phyloP scores from a whole-genome alignment of 2,113 vertebrate genomes.

The Ceyx margarethae region DNA sequence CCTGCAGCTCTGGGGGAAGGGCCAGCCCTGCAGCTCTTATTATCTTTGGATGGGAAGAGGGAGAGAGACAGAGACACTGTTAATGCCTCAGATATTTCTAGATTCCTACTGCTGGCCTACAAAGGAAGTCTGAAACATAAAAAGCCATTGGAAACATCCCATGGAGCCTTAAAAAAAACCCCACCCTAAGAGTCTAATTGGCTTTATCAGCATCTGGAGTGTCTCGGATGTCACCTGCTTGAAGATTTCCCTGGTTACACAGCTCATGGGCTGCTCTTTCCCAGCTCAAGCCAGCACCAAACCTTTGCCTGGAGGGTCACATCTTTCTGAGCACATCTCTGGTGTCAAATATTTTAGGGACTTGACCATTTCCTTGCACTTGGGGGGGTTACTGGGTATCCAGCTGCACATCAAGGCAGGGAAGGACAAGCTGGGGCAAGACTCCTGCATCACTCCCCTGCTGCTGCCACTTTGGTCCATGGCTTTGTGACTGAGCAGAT shows the following conservation, averaged over 20 bases:
- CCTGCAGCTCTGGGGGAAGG: constrained; percentile 51
- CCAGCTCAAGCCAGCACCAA: not conserved
- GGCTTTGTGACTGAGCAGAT: fast-evolving
- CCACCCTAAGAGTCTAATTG: not conserved
- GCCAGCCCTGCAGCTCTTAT: constrained; percentile 32
- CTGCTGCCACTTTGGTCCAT: not conserved
- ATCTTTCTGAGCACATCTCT: not conserved
- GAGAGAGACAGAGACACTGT: constrained; percentile 24
- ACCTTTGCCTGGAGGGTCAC: not conserved
- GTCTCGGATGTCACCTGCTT: not conserved
- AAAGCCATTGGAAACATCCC: not conserved
- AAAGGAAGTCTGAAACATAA: not conserved
- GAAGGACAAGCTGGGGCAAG: not conserved
- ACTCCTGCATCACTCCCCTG: not conserved
- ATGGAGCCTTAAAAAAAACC: not conserved
- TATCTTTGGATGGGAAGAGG: constrained; percentile 52
- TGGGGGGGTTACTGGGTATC: not conserved
- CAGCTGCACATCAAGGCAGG: not conserved
- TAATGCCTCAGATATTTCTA: constrained; percentile 9
- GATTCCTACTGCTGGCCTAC: not conserved
- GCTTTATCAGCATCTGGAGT: not conserved
- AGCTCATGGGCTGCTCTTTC: not conserved
- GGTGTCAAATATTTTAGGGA: not conserved
- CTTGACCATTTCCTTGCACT: not conserved
- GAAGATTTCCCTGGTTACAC: not conserved